A percentile compares a stretch with the other conserved stretches of the same genome.
Evolutionary conservation across 2,888 invertebrate species (phyloP).

Genomic region (Chrysopilus asiliformis): DNA sequence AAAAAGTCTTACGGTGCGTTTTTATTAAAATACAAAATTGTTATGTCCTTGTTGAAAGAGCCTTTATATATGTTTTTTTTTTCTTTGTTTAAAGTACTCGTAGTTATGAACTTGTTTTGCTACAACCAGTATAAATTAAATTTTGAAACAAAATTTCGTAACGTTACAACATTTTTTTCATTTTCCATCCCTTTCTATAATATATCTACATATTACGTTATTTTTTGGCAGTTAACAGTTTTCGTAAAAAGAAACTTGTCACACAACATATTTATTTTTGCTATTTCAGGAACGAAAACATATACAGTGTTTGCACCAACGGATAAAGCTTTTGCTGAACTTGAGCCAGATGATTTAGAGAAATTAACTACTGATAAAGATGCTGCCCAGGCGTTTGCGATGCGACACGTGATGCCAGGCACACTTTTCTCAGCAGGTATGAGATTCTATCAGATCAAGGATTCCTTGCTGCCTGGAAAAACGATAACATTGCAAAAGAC

Average conservation of each 20-base stretch:
- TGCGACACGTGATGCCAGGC: conserved; percentile 61
- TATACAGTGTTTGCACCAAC: conserved; percentile 78
- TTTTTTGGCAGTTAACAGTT: no score
- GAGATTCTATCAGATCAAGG: conserved; percentile 74
- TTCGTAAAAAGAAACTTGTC: no score
- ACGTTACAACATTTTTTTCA: no score
- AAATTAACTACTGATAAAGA: conserved; percentile 48
- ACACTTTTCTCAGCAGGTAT: conserved; percentile 76
- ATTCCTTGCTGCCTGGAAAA: conserved; percentile 59
- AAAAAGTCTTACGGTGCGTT: no score
- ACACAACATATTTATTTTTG: no score
- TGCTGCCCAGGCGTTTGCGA: conserved; percentile 57
- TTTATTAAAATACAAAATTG: no score
- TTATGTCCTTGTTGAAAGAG: no score
- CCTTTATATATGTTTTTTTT: no score
- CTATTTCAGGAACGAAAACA: conserved; percentile 56
- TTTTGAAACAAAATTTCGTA: no score
- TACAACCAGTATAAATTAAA: no score
- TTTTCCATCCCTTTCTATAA: neutral
- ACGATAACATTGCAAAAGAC: conserved; percentile 69
- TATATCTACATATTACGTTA: neutral
- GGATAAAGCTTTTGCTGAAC: conserved; percentile 61
- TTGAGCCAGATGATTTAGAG: conserved; percentile 46
- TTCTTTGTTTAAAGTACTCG: no score
- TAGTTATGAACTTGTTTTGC: no score